A percentile compares a stretch with the other conserved stretches of the same genome.
phyloP scores from a whole-genome alignment of 2,888 invertebrate genomes.

The Drosophila cognata region DNA sequence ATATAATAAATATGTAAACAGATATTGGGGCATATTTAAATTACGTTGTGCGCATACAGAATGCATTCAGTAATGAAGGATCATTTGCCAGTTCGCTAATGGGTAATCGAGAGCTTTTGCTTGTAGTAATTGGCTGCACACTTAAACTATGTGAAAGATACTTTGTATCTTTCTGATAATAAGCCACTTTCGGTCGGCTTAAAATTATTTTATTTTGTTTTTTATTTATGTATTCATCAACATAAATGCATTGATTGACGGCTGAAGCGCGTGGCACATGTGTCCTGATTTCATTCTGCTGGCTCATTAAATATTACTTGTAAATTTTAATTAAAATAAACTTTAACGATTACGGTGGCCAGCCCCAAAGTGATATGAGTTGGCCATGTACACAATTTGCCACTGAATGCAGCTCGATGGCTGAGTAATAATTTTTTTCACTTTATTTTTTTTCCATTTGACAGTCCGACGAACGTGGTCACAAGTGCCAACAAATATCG shows the following conservation, averaged over 20 bases:
- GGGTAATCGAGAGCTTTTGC: background rate
- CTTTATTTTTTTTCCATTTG: conserved; percentile 49
- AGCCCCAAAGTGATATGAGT: background rate
- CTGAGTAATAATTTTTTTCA: conserved; percentile 62
- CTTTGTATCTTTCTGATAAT: background rate
- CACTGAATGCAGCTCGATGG: conserved; percentile 24
- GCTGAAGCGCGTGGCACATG: conserved; percentile 19
- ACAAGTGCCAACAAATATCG: conserved; percentile 9
- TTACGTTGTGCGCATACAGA: background rate
- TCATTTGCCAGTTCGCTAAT: too few species aligned
- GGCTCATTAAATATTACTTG: conserved; percentile 81
- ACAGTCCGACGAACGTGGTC: conserved; percentile 16
- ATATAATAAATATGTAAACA: background rate
- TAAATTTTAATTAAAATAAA: conserved; percentile 80
- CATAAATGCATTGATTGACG: conserved; percentile 33
- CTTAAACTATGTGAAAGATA: background rate
- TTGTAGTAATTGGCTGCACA: background rate
- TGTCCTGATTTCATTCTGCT: conserved; percentile 55
- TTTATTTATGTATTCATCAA: conserved; percentile 48
- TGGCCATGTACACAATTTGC: conserved; percentile 29
- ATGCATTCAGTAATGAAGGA: background rate
- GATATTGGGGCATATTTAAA: background rate
- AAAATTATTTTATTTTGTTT: background rate
- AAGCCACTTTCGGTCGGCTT: background rate
- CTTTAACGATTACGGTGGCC: conserved; percentile 55